These are phyloP conservation scores for Argopecten irradians DNA, from an alignment of 1,140 invertebrate genomes.

Conservation along the genomic window DNA sequence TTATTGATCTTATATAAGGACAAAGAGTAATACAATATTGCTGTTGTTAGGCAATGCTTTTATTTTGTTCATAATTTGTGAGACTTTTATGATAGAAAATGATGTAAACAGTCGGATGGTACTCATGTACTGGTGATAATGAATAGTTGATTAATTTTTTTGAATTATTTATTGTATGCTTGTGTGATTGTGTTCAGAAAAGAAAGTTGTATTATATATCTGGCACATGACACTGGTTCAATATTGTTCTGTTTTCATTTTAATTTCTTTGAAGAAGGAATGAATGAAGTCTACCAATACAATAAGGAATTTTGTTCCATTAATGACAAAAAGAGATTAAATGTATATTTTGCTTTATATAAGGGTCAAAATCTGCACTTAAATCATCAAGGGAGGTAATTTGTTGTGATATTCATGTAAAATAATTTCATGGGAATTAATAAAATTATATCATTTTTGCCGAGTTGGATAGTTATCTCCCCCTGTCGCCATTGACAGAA, in stretches of 20 bases:
- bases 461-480: not conserved
- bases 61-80: not conserved
- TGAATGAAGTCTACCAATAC: not conserved
- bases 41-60: not conserved
- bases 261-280: not conserved
- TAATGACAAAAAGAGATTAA: not conserved
- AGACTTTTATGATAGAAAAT: not conserved
- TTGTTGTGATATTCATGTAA: not conserved
- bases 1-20: not conserved
- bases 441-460: not conserved
- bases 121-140: not conserved
- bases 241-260: not conserved
- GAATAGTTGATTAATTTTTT: not conserved
- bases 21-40: not conserved
- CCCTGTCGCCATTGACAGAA: not conserved
- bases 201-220: not conserved
- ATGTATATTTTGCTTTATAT: not conserved
- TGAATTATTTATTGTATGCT: not conserved
- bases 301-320: not conserved
- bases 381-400: not conserved
- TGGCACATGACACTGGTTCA: slow-evolving; percentile 7
- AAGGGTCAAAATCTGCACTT: not conserved
- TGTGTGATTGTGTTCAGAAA: slow-evolving; percentile 11
- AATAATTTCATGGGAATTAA: not conserved
- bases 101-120: not conserved